Conservation (phyloP, 2,888 invertebrate species). For the Drosophila barbarae region DNA sequence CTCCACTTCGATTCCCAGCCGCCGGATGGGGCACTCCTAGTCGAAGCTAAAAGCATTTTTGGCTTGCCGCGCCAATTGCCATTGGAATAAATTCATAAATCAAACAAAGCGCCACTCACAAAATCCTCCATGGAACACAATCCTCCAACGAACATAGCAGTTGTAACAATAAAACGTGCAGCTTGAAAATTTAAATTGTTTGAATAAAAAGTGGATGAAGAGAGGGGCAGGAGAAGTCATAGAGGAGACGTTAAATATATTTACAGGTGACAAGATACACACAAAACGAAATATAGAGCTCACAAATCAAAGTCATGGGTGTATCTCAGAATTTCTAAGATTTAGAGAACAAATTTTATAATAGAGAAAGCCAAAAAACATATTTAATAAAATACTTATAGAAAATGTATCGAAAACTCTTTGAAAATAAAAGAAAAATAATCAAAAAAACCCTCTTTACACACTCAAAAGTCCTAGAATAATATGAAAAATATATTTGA, state of each 20-base stretch:
- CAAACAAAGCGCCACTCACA: conserved; percentile 22
- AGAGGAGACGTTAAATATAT: too few species aligned
- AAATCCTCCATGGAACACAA: conserved; percentile 2
- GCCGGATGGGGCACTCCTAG: conserved; percentile 16
- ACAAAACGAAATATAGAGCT: too few species aligned
- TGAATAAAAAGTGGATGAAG: neutral
- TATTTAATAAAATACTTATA: neutral
- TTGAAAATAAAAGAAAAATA: too few species aligned
- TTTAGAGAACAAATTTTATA: neutral
- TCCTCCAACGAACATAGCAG: conserved; percentile 13
- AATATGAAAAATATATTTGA: neutral
- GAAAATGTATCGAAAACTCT: too few species aligned
- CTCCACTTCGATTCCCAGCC: too few species aligned
- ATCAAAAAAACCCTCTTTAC: too few species aligned
- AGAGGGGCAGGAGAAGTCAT: neutral
- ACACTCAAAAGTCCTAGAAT: neutral
- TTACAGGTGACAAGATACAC: neutral
- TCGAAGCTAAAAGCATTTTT: conserved; percentile 36
- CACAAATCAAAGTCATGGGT: too few species aligned
- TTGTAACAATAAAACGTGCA: conserved; percentile 28
- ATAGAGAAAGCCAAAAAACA: neutral
- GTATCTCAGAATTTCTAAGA: neutral
- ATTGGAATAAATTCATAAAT: conserved; percentile 53
- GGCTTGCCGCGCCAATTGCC: conserved; percentile 40
- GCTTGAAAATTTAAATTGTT: conserved; percentile 4